These are phyloP conservation scores for Hermaeophaga mercurialis DNA, from an alignment of 2,888 invertebrate species.

Conservation along the genomic window DNA sequence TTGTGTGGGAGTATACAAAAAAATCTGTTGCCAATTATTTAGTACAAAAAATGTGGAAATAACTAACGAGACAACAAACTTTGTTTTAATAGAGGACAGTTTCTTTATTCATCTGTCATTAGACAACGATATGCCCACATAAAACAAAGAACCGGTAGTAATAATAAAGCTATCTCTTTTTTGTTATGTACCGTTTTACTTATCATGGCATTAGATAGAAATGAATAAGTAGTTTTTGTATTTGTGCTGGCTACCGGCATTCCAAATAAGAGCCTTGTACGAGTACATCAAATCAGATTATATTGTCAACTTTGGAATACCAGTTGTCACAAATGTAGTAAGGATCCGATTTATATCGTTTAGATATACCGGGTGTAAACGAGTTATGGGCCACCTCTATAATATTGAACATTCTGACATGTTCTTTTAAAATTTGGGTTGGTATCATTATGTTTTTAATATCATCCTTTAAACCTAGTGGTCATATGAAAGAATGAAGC, in stretches of 20 bases:
- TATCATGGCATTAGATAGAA: constrained; percentile 19
- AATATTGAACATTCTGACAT: no score
- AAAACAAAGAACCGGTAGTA: constrained; percentile 12
- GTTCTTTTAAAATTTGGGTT: no score
- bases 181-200: constrained; percentile 13
- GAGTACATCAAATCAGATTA: constrained; percentile 10
- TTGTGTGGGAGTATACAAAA: no score
- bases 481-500: no score
- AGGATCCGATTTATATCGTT: neutral
- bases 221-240: constrained; percentile 16
- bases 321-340: neutral
- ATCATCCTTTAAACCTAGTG: no score
- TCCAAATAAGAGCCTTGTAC: constrained; percentile 12
- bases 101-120: constrained; percentile 2
- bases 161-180: constrained; percentile 12
- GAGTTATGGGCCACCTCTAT: no score
- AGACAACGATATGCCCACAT: neutral
- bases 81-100: neutral
- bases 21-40: no score
- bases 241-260: constrained; percentile 4
- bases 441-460: no score
- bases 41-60: no score
- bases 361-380: neutral
- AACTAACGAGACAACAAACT: no score
- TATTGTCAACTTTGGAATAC: constrained; percentile 1